Base-by-base conservation (phyloP, 2,797 vertebrate genomes). In the Microctenopoma steveboyesi region DNA sequence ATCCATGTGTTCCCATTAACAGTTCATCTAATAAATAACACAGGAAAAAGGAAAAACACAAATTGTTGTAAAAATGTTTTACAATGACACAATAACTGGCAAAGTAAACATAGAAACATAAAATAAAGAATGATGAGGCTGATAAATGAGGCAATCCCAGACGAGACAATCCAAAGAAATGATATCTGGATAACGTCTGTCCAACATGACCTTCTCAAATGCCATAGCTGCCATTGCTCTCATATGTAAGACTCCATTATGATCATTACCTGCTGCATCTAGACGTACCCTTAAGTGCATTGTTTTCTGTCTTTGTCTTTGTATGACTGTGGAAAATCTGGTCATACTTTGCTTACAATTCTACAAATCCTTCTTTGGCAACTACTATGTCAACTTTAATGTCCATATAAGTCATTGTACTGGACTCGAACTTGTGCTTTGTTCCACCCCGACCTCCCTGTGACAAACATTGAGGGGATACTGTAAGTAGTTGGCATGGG, bases 111-210 rank as follows among this genome's bases (percentile, higher is more conserved):
- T 15, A 14, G 58, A 35, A 35, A 13, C 46, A 18, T 9, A 59
- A 35, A 40, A 12, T 51, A 55, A 74, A 1, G 51, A 28, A 43
- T 25, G 54, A 76, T 63, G 43, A 35, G 35, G 5, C 13, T 52
- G 62, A 78, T 68, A 54, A 71, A 71, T 52, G 50, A 75, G 25
- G 58, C 8, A 14, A 40, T 69, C 66, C 53, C 46, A 47, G 35
- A 12, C 33, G 52, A 69, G 66, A 43, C 13, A 25, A 33, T 28
- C 54, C 30, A 40, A 60, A 63, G 33, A 55, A 40, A 35, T 3
- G 28, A 14, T 2, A 30, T 30, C 35, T 18, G 35, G 49, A 33
- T 16, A 28, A 55, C 8, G 66, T 67, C 59, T 4, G 39, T 42
- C 48, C n/a, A 28, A 22, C 3, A 0, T 25, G 63, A 71, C 72